phyloP scores from a whole-genome alignment of 2,888 invertebrate species.

The Megamerina dolium region DNA sequence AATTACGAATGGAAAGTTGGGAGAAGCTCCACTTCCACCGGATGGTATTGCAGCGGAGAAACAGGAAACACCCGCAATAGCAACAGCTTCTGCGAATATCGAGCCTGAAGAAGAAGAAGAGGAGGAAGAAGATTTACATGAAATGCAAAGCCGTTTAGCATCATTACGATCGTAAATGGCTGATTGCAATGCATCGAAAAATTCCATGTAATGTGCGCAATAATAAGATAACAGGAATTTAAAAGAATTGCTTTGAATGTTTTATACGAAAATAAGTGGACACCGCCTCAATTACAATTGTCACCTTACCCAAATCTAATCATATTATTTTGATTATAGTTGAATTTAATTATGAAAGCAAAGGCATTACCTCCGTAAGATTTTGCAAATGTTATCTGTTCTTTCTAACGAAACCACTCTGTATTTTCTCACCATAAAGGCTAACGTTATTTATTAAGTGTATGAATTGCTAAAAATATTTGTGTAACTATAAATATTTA shows the following conservation, averaged over 20 bases:
- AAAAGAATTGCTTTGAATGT: neutral
- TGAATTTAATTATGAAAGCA: neutral
- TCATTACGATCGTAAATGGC: conserved; percentile 73
- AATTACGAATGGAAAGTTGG: conserved; percentile 83
- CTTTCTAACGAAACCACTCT: too few relatives aligned
- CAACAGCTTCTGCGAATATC: conserved; percentile 34
- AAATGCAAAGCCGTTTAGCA: conserved; percentile 85
- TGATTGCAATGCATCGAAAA: neutral
- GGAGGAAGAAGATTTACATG: conserved; percentile 76
- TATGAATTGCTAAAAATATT: conserved; percentile 12
- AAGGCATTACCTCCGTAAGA: neutral
- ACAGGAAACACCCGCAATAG: conserved; percentile 54
- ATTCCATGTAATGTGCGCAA: neutral
- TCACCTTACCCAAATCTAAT: neutral
- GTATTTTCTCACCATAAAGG: too few relatives aligned
- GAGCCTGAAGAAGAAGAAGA: conserved; percentile 52
- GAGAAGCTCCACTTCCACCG: conserved; percentile 80
- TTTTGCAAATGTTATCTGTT: too few relatives aligned
- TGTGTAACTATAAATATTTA: conserved; percentile 14
- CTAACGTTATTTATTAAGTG: conserved; percentile 12
- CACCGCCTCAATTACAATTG: neutral
- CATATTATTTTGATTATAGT: too few relatives aligned
- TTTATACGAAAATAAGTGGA: neutral
- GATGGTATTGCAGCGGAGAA: conserved; percentile 56
- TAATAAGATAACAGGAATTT: neutral